Conservation (phyloP, 2,888 invertebrate species). For the Lepidochitona cinerea region DNA sequence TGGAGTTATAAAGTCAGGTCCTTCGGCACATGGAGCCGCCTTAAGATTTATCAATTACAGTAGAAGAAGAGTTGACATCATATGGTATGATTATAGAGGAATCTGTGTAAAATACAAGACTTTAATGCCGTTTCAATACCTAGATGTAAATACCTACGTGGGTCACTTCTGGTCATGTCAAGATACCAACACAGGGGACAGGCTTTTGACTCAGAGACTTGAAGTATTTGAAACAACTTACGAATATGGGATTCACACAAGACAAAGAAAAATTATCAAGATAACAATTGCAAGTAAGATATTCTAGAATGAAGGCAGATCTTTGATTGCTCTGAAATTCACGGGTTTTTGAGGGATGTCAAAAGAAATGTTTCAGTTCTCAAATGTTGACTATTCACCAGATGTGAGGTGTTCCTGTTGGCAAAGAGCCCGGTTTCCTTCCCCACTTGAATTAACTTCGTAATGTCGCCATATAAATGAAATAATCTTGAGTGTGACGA, state of each 20-base stretch:
- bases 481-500: too few species aligned
- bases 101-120: slow-evolving; percentile 76
- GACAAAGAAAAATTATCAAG: slow-evolving; percentile 44
- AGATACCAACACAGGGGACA: slow-evolving; percentile 80
- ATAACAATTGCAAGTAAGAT: slow-evolving; percentile 59
- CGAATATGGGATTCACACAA: too few species aligned
- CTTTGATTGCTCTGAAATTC: too few species aligned
- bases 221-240: slow-evolving; percentile 61
- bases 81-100: slow-evolving; percentile 86
- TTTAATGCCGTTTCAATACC: slow-evolving; percentile 74
- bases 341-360: not conserved
- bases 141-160: slow-evolving; percentile 82
- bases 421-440: too few species aligned
- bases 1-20: too few species aligned
- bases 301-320: too few species aligned
- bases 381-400: too few species aligned
- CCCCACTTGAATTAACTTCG: too few species aligned
- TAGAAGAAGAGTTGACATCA: slow-evolving; percentile 75
- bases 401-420: too few species aligned
- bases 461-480: too few species aligned
- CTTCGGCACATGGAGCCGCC: slow-evolving; percentile 68
- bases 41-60: slow-evolving; percentile 79
- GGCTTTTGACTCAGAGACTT: slow-evolving; percentile 74
- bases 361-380: too few species aligned
- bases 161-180: slow-evolving; percentile 90